Base-by-base conservation (phyloP, 1,140 invertebrate species). In the Eumaeus atala region DNA sequence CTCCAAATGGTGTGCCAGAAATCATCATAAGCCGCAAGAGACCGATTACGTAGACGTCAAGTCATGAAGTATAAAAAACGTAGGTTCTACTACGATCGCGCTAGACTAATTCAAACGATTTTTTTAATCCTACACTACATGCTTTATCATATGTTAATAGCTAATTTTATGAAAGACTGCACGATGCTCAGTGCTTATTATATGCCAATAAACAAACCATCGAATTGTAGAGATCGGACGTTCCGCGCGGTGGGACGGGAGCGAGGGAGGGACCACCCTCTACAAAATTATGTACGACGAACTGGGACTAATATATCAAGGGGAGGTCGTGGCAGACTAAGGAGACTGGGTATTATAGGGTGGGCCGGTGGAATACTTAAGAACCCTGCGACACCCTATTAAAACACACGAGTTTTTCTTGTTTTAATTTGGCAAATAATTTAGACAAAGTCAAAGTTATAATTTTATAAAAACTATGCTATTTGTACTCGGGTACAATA, bases 231-330 rank as follows among this genome's bases (percentile, higher is more conserved):
- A 67, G 67, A 74, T 75, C 70, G 74, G 72, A 66, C 68, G 64
- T 59, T 62, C 60, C 69, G 69, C 65, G 67, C 51, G 68, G 62
- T 62, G 61, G 61, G 61, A 60, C 58, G 69, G 70, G 63, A 55
- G 66, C 58, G 42, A 61, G 70, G 77, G 74, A 56, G 75, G 63
- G 56, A 56, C 74, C 77, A 74, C 79, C 82, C 80, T 66, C 77
- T 72, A 74, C 81, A 85, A 85, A 87, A 87, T 87, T 87, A 87
- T 87, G 82, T 87, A 87, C 84, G 84, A 87, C 84, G 84, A 84
- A 82, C 84, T 85, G 84, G 84, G 84, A 87, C 77, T 81, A 84
- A 87, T 87, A 87, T 87, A 87, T 87, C 80, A 87, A 66, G 79
- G 82, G 84, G 76, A 83, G 84, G 80, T 79, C 77, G 78, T 84